A percentile compares a stretch with the other conserved stretches of the same genome.
Conservation (phyloP, 2,888 invertebrate species). For the Idaea straminata region DNA sequence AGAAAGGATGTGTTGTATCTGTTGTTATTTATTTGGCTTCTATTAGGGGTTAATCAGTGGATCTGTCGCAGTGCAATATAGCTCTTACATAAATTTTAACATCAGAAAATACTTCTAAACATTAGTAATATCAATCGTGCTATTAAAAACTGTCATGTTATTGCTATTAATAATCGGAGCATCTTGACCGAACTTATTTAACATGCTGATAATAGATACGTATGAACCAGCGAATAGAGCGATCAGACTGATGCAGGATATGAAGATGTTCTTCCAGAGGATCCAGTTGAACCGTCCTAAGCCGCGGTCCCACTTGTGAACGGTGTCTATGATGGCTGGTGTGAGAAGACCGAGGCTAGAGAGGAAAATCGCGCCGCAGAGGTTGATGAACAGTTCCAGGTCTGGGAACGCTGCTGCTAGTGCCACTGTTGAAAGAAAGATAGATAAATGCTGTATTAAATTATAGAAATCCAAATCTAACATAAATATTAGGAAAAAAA, state of each 20-base stretch:
- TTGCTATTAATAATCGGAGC: not conserved
- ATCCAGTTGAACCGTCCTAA: slow-evolving; percentile 85
- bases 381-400: slow-evolving; percentile 90
- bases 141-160: slow-evolving; percentile 12
- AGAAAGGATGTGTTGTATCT: too few relatives aligned
- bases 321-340: slow-evolving; percentile 87
- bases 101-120: slow-evolving; percentile 5
- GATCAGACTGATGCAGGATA: slow-evolving; percentile 54
- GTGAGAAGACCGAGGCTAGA: slow-evolving; percentile 86
- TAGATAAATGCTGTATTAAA: too few relatives aligned
- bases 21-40: too few relatives aligned
- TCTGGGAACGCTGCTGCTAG: slow-evolving; percentile 90
- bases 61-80: too few relatives aligned
- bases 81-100: too few relatives aligned
- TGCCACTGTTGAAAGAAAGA: slow-evolving; percentile 75
- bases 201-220: slow-evolving; percentile 58
- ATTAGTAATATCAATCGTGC: slow-evolving; percentile 19
- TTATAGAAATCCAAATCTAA: too few relatives aligned
- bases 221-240: slow-evolving; percentile 69
- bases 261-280: slow-evolving; percentile 83
- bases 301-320: slow-evolving; percentile 83
- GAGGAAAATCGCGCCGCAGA: slow-evolving; percentile 90
- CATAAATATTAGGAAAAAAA: too few relatives aligned
- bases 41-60: too few relatives aligned
- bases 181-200: slow-evolving; percentile 44